Evolutionary conservation across 2,888 invertebrate genomes (phyloP), one percentile per base, ranked within the genome.

Genomic region (Ctenicera cuprea): DNA sequence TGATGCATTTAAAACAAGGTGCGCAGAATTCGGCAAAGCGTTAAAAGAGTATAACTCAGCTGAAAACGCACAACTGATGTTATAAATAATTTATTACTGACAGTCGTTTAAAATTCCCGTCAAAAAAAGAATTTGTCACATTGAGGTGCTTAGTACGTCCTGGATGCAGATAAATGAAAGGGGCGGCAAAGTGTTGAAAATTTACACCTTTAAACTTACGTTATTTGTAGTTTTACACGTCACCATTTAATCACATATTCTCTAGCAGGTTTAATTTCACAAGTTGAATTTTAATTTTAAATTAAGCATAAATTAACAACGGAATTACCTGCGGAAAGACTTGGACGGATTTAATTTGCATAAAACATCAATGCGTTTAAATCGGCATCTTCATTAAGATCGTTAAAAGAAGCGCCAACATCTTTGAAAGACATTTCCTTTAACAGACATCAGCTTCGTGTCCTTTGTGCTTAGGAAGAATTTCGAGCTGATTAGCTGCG

Each of bases 351-450:
- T 4, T 37, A 18, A 59, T 59, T 38, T 59, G 59, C 59, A 59
- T 59, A 59, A 59, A 38, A 41, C 59, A n/a, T 38, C 38, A 41
- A 22, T 41, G 22, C 38, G 26, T 54, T 59, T 38, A 59, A 38
- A 38, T 59, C 37, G 12, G 54, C 54, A 54, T 54, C 38, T 38
- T 16, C 38, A 20, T 59, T 38, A 54, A 59, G 18, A 38, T 3
- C 20, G 18, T 18, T 37, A 59, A 59, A 59, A 38, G 38, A 38
- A 9, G 37, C 59, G 20, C 16, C 18, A 41, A 30, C 20, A 38
- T 59, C 20, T 59, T 30, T 38, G 2, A 59, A 59, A 59, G 33
- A 11, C 11, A 41, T 18, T 20, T 11, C 0, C 59, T 59, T 18
- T 18, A 18, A 41, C 12, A 38, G 18, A 16, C 18, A 22, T 22